Evolutionary conservation across 1,140 invertebrate genomes (phyloP).

Genomic region (Littorina saxatilis): DNA sequence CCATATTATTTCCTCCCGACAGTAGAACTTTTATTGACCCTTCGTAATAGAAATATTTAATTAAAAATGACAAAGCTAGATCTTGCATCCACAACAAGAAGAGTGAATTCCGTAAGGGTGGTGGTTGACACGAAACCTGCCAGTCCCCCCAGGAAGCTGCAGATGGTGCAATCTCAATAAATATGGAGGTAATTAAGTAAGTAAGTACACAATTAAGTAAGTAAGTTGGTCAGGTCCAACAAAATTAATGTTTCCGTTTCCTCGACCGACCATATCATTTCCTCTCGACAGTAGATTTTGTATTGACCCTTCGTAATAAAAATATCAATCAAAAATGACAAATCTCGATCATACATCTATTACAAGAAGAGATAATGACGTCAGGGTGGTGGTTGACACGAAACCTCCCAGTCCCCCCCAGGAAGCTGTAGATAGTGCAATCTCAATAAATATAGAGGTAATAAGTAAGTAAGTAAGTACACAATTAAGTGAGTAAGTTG

Average conservation of each 20-base stretch:
- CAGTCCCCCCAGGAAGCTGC: conserved; percentile 43
- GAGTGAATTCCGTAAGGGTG: conserved; percentile 49
- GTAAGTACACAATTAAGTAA: too few species aligned
- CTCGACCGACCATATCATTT: neutral
- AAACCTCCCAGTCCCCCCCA: conserved; percentile 47
- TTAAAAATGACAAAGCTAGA: too few species aligned
- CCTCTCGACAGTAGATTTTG: neutral
- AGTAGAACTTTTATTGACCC: too few species aligned
- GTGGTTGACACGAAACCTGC: conserved; percentile 54
- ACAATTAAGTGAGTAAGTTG: too few species aligned
- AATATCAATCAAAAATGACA: too few species aligned
- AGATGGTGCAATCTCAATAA: conserved; percentile 53
- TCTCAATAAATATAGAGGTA: conserved; percentile 37
- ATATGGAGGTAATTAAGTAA: neutral
- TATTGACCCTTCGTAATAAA: too few species aligned
- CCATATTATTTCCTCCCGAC: neutral
- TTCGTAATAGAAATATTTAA: too few species aligned
- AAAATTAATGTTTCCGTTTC: neutral
- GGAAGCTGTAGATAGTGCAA: conserved; percentile 49
- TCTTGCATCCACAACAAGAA: too few species aligned
- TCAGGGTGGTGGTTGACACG: conserved; percentile 53
- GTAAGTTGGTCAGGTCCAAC: neutral
- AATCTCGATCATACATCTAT: too few species aligned
- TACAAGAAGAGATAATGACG: too few species aligned
- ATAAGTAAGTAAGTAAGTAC: too few species aligned